Evolutionary conservation across 2,888 invertebrate species (phyloP).

Genomic region (Caenorhabditis angaria): DNA sequence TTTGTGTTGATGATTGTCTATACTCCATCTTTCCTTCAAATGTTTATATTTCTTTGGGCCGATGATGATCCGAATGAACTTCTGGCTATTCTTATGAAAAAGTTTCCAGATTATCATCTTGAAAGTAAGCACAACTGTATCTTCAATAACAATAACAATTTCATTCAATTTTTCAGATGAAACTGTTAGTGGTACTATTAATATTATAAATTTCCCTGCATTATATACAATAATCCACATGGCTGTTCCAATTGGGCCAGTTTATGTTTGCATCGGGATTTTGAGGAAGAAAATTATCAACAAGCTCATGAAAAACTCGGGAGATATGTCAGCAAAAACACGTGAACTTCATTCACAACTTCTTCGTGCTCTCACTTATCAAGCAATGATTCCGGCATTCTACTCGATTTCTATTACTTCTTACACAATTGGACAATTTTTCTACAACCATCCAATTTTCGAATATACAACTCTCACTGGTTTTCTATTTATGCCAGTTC

Average conservation of each 20-base stretch:
- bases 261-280: conserved; percentile 17
- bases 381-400: conserved; percentile 22
- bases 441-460: conserved; percentile 22
- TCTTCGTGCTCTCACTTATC: conserved; percentile 18
- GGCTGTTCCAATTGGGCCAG: conserved; percentile 22
- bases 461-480: conserved; percentile 22
- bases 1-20: conserved; percentile 23
- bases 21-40: conserved; percentile 25
- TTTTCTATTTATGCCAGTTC: conserved; percentile 22
- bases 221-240: conserved; percentile 27
- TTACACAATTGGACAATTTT: conserved; percentile 18
- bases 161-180: background rate
- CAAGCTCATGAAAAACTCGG: conserved; percentile 10
- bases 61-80: conserved; percentile 25
- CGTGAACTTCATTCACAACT: conserved; percentile 22
- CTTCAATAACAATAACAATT: background rate
- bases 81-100: background rate
- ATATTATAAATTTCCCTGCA: conserved; percentile 18
- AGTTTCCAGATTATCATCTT: conserved; percentile 3
- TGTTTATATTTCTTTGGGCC: conserved; percentile 20
- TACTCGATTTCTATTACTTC: conserved; percentile 12
- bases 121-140: background rate
- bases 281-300: conserved; percentile 19
- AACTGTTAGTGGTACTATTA: conserved; percentile 19
- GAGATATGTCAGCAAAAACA: conserved; percentile 12